Base-by-base conservation (phyloP, 2,113 vertebrate genomes). In the Procapra przewalskii region DNA sequence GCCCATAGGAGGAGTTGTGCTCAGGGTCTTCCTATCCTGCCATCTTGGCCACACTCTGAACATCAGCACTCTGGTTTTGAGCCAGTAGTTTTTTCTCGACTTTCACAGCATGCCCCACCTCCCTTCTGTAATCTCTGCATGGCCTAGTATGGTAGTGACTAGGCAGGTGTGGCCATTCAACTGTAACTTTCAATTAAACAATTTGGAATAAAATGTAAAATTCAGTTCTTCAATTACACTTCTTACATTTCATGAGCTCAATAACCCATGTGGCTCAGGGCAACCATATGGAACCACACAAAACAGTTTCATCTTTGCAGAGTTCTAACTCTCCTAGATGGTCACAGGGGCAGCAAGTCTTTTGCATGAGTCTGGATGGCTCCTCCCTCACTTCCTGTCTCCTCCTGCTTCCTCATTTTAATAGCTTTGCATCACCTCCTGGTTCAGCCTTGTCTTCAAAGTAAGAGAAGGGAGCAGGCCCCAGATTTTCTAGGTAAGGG, bases 311-410 rank as follows among this genome's bases (percentile, higher is more conserved):
- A 25, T 52, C 27, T 1, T 21, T 23, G 33, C 17, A 6, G 85
- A 55, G 12, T 36, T 40, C 77, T n/a, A 27, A 23, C 4, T 36
- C 16, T 3, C 16, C 21, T 33, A 14, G 31, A 2, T 48, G 31
- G 16, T 19, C 10, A 60, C 10, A 52, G 40, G 75, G 83, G 87
- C 45, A 27, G 90, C 52, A 21, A 90, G 57, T 91, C 93, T 45
- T 79, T 81, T 27, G 11, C 6, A 21, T 27, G 11, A 25, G 14
- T 82, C 33, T 71, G n/a, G 7, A 25, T 0, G 14, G 43, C 36
- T 75, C 93, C 93, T 62, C 95, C 97, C 62, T 79, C 57, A 50
- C 81, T 95, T 96, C 67, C 67, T 71, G n/a, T 36, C n/a, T 71
- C 83, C 81, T 93, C 29, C 94, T 45, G 12, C 10, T 7, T 55